Evolutionary conservation across 1,140 invertebrate genomes (phyloP), one percentile per base, ranked within the genome.

Genomic region (Drosophila tristis): DNA sequence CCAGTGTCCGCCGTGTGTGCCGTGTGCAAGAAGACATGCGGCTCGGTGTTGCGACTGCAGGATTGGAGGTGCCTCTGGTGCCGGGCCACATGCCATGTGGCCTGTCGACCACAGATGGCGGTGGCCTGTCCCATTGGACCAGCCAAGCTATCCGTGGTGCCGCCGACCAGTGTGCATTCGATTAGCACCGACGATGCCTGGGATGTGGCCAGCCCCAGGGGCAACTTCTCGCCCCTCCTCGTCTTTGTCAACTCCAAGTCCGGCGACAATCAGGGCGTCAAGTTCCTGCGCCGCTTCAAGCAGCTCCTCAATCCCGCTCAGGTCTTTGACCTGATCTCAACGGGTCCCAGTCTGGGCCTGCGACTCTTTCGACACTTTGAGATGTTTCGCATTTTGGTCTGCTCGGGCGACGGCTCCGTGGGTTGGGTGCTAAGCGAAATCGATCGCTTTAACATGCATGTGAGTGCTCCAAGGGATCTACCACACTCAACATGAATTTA

Each of bases 181-280:
- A 96, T 98, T 85, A 97, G 96, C 92, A 95, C 95, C 48, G 98
- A 96, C 92, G 97, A 98, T 90, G 96, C 96, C 55, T 98, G 98
- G 97, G 96, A 98, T 92, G 96, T 95, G n/a, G 94, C 95, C 61
- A 92, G 97, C 93, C 95, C 96, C 58, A 94, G 94, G 62, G 95
- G 95, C 5, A 87, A 94, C 90, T 91, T 94, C 85, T 81, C 94
- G 82, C 98, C 98, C 35, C 94, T 99, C 49, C 94, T 99, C 61
- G 98, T 99, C 45, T 99, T 99, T 92, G 98, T 99, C 73, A 99
- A 99, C 93, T 98, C 98, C 50, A 98, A 99, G 93, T 98, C 97
- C 63, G 98, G 98, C 78, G 98, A 99, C 93, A 99, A 99, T 93
- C 97, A 98, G 93, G 98, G 97, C 66, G 95, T 99, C n/a, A 98